Conservation (phyloP, 1,140 invertebrate species). For the Drosophila ercepeae region DNA sequence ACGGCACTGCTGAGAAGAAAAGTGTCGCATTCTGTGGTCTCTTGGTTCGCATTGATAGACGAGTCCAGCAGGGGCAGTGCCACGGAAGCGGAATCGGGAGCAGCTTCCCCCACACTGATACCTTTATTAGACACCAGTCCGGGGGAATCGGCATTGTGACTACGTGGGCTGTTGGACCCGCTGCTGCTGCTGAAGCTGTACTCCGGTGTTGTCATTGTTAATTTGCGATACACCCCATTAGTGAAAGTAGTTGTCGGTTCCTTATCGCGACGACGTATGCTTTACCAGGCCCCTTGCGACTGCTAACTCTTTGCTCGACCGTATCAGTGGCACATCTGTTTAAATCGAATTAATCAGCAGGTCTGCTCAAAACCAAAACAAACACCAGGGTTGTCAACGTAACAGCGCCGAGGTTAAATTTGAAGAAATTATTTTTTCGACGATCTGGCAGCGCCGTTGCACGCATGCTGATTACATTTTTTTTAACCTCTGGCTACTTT, state of each 20-base stretch:
- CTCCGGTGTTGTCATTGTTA: conserved; percentile 24
- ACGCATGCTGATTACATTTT: too few relatives aligned
- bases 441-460: too few relatives aligned
- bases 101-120: neutral
- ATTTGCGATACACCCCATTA: neutral
- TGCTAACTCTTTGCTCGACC: neutral
- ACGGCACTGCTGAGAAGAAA: conserved; percentile 39
- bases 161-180: conserved; percentile 38
- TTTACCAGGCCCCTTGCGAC: too few relatives aligned
- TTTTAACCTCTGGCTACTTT: too few relatives aligned
- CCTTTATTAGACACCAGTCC: conserved; percentile 10
- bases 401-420: neutral
- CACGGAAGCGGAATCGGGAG: neutral
- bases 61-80: neutral
- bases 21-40: conserved; percentile 54
- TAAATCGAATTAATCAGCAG: neutral
- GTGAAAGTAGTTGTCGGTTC: neutral
- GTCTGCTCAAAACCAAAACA: neutral
- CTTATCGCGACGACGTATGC: neutral
- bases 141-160: conserved; percentile 51
- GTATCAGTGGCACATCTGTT: neutral
- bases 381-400: neutral
- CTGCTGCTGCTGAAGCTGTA: conserved; percentile 2
- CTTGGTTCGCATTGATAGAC: conserved; percentile 20
- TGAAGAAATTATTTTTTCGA: too few relatives aligned